These are phyloP conservation scores for Danionella cerebrum DNA, from an alignment of 2,113 vertebrate species.

Conservation along the genomic window DNA sequence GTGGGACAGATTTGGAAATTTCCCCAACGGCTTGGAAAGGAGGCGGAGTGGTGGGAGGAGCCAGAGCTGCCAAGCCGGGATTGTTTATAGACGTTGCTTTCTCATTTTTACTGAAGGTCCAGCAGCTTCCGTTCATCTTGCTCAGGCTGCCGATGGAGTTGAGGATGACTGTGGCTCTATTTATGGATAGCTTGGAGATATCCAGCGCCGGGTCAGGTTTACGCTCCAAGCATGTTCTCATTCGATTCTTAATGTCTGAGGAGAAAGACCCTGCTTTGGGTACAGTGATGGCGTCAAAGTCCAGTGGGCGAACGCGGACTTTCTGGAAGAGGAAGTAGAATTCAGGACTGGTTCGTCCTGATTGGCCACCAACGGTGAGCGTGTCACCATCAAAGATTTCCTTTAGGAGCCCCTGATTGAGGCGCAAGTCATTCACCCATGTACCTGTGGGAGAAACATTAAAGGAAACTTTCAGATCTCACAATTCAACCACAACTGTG, in stretches of 20 bases:
- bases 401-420: conserved; percentile 62
- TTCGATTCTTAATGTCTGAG: conserved; percentile 60
- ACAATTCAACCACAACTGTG: background rate
- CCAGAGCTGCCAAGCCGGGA: conserved; percentile 31
- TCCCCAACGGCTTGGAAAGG: background rate
- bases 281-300: conserved; percentile 82
- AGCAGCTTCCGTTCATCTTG: conserved; percentile 73
- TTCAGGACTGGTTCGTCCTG: conserved; percentile 61
- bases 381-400: conserved; percentile 80
- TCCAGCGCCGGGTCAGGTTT: conserved; percentile 53
- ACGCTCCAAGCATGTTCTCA: conserved; percentile 55
- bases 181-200: conserved; percentile 60
- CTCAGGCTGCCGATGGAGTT: conserved; percentile 89
- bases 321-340: conserved; percentile 90
- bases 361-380: conserved; percentile 69
- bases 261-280: conserved; percentile 71
- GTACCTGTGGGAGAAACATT: conserved; percentile 61
- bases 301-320: conserved; percentile 78
- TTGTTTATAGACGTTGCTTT: conserved; percentile 41
- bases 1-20: conserved; percentile 35
- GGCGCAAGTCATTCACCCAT: conserved; percentile 77
- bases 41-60: conserved; percentile 52
- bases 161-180: conserved; percentile 78
- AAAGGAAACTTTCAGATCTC: background rate
- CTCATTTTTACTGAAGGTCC: conserved; percentile 65